A percentile compares a stretch with the other conserved stretches of the same genome.
These are phyloP conservation scores for Anoura caudifer DNA, from an alignment of 2,113 vertebrate genomes.

Conservation along the genomic window DNA sequence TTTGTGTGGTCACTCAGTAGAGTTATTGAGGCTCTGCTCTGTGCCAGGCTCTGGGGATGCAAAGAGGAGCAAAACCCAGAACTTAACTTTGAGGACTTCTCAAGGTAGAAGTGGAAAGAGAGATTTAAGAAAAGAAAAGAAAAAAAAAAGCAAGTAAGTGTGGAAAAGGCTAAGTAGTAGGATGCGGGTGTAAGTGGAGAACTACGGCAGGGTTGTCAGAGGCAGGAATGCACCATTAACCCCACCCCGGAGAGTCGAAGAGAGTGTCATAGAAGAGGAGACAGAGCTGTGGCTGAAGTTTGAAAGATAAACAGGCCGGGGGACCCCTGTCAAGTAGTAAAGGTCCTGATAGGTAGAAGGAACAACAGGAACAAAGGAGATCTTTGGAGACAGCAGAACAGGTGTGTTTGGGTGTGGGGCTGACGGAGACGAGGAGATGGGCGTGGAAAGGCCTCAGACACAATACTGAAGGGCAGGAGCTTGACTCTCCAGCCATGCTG, in stretches of 20 bases:
- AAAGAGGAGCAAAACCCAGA: background rate
- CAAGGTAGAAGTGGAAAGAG: background rate
- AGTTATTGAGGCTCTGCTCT: background rate
- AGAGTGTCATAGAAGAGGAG: accelerated
- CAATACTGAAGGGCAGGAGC: background rate
- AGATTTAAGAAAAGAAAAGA: background rate
- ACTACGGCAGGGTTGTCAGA: background rate
- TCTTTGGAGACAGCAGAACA: background rate
- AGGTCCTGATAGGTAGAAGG: background rate
- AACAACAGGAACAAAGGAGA: too few species aligned
- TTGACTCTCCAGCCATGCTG: background rate
- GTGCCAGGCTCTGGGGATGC: background rate
- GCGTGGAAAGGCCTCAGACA: background rate
- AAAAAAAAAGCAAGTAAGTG: background rate
- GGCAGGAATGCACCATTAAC: background rate
- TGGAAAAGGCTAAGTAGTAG: accelerated
- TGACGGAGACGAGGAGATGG: background rate
- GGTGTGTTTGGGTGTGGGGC: background rate
- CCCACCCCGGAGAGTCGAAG: background rate
- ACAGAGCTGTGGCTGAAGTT: background rate
- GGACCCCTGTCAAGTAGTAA: accelerated
- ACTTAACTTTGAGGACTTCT: background rate
- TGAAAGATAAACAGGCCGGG: background rate
- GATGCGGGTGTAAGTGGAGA: background rate
- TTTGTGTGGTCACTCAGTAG: background rate